Evolutionary conservation across 2,888 invertebrate species (phyloP), one percentile per base, ranked within the genome.

Genomic region (Lasioglossum pauxillum): DNA sequence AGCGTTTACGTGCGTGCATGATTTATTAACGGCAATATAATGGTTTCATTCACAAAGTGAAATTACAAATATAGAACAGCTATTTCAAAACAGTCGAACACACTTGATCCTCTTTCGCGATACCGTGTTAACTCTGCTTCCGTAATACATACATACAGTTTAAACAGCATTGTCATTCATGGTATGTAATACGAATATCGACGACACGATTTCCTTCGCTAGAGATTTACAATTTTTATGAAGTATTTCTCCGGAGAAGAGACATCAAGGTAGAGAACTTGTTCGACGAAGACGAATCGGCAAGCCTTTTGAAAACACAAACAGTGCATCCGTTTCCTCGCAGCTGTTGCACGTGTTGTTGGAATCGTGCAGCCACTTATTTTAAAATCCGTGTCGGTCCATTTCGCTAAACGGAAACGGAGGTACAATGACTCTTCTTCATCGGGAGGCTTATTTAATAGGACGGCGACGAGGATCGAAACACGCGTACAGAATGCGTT

Each of bases 401-500:
- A 35, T 44, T 72, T 41, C 35, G 60, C 27, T 49, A 79, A 85
- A 80, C 67, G 64, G 78, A 82, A 78, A 85, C 74, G 74, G 77
- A 64, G 16, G 75, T n/a, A 73, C 78, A 77, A 77, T 80, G 31
- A 57, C 53, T 44, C 67, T 46, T 85, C 81, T 88, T 82, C 72
- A 75, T 64, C 38, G 57, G 44, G 60, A 8, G n/a, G 76, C 44
- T 67, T 44, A 77, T 87, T 87, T 80, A 79, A 49, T 38, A 73
- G 44, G 46, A 64, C 46, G 83, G 78, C 16, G 31, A 31, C 12
- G 46, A 78, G 75, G 31, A 64, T 73, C 53, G 31, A 60, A 74
- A 82, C 72, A 80, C 69, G 69, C 78, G 72, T 31, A 57, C 41
- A 14, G 64, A 73, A 74, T 60, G 80, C 90, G 87, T 89, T 89